A percentile compares a stretch with the other conserved stretches of the same genome.
These are phyloP conservation scores for Pristionchus maxplancki DNA, from an alignment of 2,888 invertebrate species.

Conservation along the genomic window DNA sequence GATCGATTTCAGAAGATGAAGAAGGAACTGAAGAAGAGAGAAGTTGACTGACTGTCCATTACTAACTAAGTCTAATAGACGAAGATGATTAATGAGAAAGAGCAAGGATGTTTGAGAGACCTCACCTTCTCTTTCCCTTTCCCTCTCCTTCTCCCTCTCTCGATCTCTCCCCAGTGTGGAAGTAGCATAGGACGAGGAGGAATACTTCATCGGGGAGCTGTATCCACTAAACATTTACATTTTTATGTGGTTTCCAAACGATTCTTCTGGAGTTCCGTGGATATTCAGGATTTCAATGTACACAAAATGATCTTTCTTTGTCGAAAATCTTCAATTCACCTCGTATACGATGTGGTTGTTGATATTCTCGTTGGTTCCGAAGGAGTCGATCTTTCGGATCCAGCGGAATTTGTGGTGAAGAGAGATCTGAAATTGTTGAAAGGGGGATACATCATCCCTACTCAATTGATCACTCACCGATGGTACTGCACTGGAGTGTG, in stretches of 20 bases:
- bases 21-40: not conserved
- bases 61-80: not conserved
- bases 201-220: conserved; percentile 50
- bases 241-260: not conserved
- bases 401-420: conserved; percentile 8
- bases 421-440: not conserved
- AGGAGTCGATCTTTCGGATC: not conserved
- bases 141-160: conserved; percentile 24
- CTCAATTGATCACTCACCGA: not conserved
- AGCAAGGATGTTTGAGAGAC: not conserved
- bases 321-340: not conserved
- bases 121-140: conserved; percentile 26
- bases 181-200: conserved; percentile 43
- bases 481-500: conserved; percentile 33
- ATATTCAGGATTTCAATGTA: not conserved
- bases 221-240: not conserved
- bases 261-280: not conserved
- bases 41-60: not conserved
- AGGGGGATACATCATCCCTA: not conserved
- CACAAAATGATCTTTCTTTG: too few relatives aligned
- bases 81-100: not conserved
- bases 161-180: conserved; percentile 47
- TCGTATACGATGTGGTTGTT: not conserved
- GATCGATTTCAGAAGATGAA: conserved; percentile 16
- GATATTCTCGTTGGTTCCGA: not conserved